phyloP scores from a whole-genome alignment of 2,888 invertebrate genomes.

The Watsonalla binaria region DNA sequence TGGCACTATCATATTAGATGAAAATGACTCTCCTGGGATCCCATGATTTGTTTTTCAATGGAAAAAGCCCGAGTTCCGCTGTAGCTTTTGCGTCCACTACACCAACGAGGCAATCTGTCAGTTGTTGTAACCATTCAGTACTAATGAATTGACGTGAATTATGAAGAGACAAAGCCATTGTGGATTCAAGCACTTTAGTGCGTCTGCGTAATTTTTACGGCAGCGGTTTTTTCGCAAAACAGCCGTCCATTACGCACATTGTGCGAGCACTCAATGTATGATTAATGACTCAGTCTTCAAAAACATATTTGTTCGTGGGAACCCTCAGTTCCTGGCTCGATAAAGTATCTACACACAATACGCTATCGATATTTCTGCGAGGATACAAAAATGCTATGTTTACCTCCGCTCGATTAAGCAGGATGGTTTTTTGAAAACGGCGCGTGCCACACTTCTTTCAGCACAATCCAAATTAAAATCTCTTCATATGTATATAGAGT shows the following conservation, averaged over 20 bases:
- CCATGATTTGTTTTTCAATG: too few species aligned
- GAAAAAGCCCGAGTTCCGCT: too few species aligned
- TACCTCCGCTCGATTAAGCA: conserved; percentile 74
- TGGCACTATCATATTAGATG: too few species aligned
- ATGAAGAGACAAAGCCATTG: conserved; percentile 53
- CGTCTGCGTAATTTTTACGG: conserved; percentile 37
- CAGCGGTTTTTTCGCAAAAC: conserved; percentile 51
- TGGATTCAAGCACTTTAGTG: conserved; percentile 23
- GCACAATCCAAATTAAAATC: conserved; percentile 22
- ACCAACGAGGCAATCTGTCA: conserved; percentile 3
- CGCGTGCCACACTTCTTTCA: conserved; percentile 37
- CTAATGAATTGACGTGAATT: conserved; percentile 41
- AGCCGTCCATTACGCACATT: conserved; percentile 60
- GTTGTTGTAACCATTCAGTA: conserved; percentile 24
- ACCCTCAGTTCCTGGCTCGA: conserved; percentile 40
- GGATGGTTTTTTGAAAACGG: conserved; percentile 65
- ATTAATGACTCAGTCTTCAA: conserved; percentile 63
- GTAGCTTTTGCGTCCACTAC: too few species aligned
- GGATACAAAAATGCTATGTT: conserved; percentile 71
- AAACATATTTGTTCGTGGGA: conserved; percentile 69
- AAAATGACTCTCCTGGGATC: too few species aligned
- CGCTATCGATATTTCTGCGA: conserved; percentile 61
- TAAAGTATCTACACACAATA: conserved; percentile 40
- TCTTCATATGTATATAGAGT: conserved; percentile 23
- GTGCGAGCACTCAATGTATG: conserved; percentile 67